A percentile compares a stretch with the other conserved stretches of the same genome.
phyloP scores from a whole-genome alignment of 1,140 invertebrate species.

The Zaprionus nigranus region DNA sequence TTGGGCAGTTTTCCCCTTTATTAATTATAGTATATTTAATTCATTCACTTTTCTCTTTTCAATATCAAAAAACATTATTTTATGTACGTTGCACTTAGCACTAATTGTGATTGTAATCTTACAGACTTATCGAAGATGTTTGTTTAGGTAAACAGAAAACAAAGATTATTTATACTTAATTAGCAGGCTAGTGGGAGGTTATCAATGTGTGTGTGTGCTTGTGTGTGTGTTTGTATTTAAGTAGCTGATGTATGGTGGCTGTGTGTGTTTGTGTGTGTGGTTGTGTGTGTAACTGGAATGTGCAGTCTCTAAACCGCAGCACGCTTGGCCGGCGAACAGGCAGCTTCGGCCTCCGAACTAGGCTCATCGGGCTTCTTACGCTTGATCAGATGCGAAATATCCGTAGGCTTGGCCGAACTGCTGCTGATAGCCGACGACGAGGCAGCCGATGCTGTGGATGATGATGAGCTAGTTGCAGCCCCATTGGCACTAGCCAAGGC shows the following conservation, averaged over 20 bases:
- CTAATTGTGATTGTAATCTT: constrained; percentile 80
- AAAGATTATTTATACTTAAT: constrained; percentile 57
- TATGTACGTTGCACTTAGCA: constrained; percentile 70
- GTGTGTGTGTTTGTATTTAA: constrained; percentile 41
- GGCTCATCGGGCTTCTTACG: constrained; percentile 83
- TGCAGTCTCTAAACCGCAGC: constrained; percentile 67
- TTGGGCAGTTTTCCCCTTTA: constrained; percentile 33
- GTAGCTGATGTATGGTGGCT: constrained; percentile 38
- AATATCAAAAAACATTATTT: constrained; percentile 72
- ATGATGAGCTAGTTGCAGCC: constrained; percentile 51
- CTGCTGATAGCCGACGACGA: constrained; percentile 71
- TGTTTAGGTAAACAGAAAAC: constrained; percentile 67
- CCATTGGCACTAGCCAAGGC: constrained; percentile 46
- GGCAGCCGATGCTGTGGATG: constrained; percentile 28
- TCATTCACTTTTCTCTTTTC: constrained; percentile 36
- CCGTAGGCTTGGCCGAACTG: constrained; percentile 78
- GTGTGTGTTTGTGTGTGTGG: constrained; percentile 21
- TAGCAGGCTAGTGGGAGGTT: constrained; percentile 27
- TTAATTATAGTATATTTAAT: constrained; percentile 20
- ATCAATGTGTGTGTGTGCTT: constrained; percentile 35
- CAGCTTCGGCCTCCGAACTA: constrained; percentile 74
- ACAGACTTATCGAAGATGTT: constrained; percentile 72
- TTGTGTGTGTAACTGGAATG: constrained; percentile 66
- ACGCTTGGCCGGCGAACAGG: constrained; percentile 76
- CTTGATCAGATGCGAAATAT: constrained; percentile 83